Evolutionary conservation across 2,113 vertebrate genomes (phyloP).

Genomic region (Grus americana): DNA sequence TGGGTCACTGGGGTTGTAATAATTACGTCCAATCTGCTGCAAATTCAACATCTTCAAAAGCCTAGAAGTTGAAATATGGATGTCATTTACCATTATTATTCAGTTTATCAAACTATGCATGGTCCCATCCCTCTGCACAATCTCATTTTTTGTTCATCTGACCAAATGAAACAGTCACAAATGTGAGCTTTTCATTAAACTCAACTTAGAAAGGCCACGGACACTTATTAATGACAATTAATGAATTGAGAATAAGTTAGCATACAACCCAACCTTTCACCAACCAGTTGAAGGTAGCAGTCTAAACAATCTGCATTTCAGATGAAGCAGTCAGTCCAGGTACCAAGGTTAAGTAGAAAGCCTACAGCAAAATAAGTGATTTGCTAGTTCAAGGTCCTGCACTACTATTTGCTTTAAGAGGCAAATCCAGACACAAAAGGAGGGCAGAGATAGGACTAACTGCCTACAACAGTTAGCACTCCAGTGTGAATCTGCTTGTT

Average conservation of each 20-base stretch:
- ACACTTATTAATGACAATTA: neutral
- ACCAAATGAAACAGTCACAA: neutral
- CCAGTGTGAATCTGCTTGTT: neutral
- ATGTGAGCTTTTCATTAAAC: neutral
- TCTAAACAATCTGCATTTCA: neutral
- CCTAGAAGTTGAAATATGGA: constrained; percentile 63
- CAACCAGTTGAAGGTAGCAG: neutral
- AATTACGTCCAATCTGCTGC: constrained; percentile 95
- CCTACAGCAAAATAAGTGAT: neutral
- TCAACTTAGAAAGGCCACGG: neutral
- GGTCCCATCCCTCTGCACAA: neutral
- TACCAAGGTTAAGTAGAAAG: neutral
- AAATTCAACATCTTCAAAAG: constrained; percentile 90
- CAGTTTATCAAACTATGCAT: neutral
- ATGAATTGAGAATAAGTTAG: neutral
- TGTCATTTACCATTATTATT: neutral
- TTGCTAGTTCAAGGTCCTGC: neutral
- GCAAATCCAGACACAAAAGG: neutral
- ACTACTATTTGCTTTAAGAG: neutral
- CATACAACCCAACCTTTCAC: neutral
- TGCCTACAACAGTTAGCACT: neutral
- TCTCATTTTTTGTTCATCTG: neutral
- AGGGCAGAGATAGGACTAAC: neutral
- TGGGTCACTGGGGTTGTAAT: constrained; percentile 88
- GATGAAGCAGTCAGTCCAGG: neutral